Evolutionary conservation across 2,888 invertebrate genomes (phyloP), one percentile per base, ranked within the genome.

Genomic region (Melanargia galathea): DNA sequence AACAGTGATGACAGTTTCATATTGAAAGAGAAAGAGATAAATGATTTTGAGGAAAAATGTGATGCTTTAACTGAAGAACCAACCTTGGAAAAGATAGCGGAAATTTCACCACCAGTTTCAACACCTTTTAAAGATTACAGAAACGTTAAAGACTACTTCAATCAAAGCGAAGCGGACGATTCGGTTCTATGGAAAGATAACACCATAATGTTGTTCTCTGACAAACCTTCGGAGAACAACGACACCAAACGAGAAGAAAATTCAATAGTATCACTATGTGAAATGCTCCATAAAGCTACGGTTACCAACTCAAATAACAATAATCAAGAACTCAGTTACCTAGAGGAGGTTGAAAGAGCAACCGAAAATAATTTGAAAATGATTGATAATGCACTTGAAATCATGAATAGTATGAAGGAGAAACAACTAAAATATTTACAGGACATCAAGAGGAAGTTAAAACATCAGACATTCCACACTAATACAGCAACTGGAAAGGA

Each of bases 121-220:
- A 90, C 88, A 45, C 89, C 90, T 11, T 89, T 89, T 67, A 82
- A 79, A 72, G 80, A 86, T 43, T 86, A 86, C 67, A 80, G 86
- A 70, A 84, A 78, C 74, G 77, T 87, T 4, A 71, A 81, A 40
- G 84, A 90, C 13, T 84, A 73, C 62, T 86, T 86, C 26, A 82
- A 83, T 56, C 77, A 85, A 57, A 84, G 76, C 73, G 74, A 78
- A 56, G 52, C 75, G 16, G 84, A 86, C 7, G 82, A 67, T 60
- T 83, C 83, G 35, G 71, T 69, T 0, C 46, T 73, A 0, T 75
- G 73, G 52, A 73, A 82, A 64, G 83, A 87, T 55, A 79, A 86
- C 67, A 87, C 89, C 16, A 85, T 89, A 22, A 86, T 84, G 83
- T 77, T 75, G 63, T 88, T 89, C n/a, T n/a, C n/a, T 71, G 84